Conservation (phyloP, 2,113 vertebrate genomes). For the Sinosuthora webbiana region DNA sequence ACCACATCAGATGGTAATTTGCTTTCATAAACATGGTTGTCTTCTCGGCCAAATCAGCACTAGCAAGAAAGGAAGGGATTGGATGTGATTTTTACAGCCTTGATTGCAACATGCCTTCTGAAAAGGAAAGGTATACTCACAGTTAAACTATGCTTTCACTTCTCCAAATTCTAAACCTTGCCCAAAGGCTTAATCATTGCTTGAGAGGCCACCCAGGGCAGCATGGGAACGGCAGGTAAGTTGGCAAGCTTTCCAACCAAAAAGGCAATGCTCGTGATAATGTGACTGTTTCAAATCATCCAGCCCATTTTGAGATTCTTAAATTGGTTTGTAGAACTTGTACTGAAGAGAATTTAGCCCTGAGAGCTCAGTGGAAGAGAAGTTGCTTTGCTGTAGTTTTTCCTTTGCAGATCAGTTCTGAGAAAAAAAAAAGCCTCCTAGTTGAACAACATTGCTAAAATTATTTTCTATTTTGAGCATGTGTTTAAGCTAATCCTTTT, state of each 20-base stretch:
- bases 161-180: background rate
- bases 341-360: background rate
- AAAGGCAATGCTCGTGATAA: background rate
- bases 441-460: slow-evolving; percentile 49
- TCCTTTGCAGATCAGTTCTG: slow-evolving; percentile 18
- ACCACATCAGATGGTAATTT: background rate
- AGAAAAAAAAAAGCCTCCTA: background rate
- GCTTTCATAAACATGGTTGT: background rate
- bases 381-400: slow-evolving; percentile 39
- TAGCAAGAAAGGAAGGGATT: background rate
- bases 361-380: background rate
- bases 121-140: background rate
- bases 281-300: background rate
- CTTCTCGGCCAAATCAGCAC: background rate
- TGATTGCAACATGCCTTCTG: background rate
- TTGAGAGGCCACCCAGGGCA: background rate
- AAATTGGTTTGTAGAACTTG: slow-evolving; percentile 22
- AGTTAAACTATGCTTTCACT: background rate
- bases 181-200: background rate
- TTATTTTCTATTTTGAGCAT: slow-evolving; percentile 62
- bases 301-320: background rate
- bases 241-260: background rate
- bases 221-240: background rate
- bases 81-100: background rate
- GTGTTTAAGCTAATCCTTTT: slow-evolving; percentile 62